Percentiles rank a stretch among this genome's conserved stretches.
phyloP scores from a whole-genome alignment of 2,113 vertebrate species.

The Agapornis roseicollis region DNA sequence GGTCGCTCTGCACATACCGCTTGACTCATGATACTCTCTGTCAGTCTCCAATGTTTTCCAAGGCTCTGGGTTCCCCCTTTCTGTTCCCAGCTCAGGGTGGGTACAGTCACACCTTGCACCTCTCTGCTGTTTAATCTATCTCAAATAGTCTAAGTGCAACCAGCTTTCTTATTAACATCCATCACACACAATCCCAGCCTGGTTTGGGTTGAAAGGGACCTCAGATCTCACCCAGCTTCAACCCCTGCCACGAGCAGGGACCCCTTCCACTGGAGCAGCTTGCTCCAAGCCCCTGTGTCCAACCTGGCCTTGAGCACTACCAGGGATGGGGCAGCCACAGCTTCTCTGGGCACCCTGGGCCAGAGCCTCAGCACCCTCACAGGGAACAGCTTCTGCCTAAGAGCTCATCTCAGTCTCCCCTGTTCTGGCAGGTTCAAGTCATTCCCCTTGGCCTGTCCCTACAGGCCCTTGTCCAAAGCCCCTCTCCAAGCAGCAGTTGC shows the following conservation, averaged over 20 bases:
- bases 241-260: no score
- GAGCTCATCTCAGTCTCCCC: neutral
- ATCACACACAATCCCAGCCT: neutral
- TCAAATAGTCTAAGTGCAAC: neutral
- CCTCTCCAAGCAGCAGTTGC: neutral
- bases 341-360: no score
- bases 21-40: neutral
- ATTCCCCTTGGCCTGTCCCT: neutral
- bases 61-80: neutral
- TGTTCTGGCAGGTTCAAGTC: neutral
- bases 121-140: neutral
- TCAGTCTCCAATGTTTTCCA: neutral
- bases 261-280: no score
- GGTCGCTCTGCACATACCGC: neutral
- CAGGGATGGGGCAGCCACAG: no score
- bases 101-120: neutral
- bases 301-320: no score
- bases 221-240: no score
- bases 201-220: no score
- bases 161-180: neutral
- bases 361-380: no score
- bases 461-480: no score
- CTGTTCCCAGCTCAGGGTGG: neutral
- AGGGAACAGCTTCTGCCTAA: no score
- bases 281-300: no score